A percentile compares a stretch with the other conserved stretches of the same genome.
Conservation (phyloP, 2,888 invertebrate genomes). For the Cryptocephalus primarius region DNA sequence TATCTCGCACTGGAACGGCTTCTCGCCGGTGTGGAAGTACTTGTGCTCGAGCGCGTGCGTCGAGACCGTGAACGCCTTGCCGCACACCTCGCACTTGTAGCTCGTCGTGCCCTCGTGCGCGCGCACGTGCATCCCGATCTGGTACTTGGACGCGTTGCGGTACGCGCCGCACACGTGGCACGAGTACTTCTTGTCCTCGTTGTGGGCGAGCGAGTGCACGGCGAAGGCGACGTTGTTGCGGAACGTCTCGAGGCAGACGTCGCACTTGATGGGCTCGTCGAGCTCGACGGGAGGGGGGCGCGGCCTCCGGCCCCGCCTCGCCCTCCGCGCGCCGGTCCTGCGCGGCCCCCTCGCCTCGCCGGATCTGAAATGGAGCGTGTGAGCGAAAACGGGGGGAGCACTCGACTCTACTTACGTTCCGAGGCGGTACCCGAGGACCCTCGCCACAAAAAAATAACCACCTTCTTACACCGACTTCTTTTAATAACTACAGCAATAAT, state of each 20-base stretch:
- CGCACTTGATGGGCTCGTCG: conserved; percentile 30
- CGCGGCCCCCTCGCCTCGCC: not conserved
- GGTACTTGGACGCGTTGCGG: conserved; percentile 25
- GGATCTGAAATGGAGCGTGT: conserved; percentile 1
- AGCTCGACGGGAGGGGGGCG: conserved; percentile 18
- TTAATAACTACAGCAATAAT: too few species aligned
- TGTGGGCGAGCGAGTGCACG: conserved; percentile 26
- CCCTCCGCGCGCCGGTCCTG: conserved; percentile 3
- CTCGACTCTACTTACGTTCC: too few species aligned
- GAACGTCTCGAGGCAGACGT: conserved; percentile 26
- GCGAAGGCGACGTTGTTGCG: conserved; percentile 26
- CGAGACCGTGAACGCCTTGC: conserved; percentile 37
- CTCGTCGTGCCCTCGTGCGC: conserved; percentile 38
- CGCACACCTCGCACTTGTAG: conserved; percentile 36
- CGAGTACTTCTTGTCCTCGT: conserved; percentile 23
- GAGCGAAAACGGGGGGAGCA: too few species aligned
- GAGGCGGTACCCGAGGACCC: too few species aligned
- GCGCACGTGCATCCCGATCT: conserved; percentile 32
- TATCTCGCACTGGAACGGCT: conserved; percentile 37
- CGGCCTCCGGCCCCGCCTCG: conserved; percentile 2
- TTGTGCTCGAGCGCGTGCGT: conserved; percentile 40
- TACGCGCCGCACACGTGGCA: conserved; percentile 29
- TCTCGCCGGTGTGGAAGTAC: conserved; percentile 42
- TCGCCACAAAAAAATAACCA: too few species aligned
- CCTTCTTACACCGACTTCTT: too few species aligned